Evolutionary conservation across 2,888 invertebrate species (phyloP), one percentile per base, ranked within the genome.

Genomic region (Petrophora chlorosata): DNA sequence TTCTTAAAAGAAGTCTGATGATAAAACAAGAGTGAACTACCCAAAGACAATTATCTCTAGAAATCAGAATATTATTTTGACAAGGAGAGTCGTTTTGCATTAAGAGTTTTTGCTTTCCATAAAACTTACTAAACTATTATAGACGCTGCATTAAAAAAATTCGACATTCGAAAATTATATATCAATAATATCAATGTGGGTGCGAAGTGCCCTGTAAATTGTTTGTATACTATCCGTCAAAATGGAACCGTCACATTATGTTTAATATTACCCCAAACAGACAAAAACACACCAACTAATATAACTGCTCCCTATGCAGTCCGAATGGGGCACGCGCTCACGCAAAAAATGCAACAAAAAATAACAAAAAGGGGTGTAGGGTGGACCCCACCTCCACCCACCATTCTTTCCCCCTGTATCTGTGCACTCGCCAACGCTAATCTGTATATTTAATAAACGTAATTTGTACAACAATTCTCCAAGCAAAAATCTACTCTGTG

Each of bases 371-470:
- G 70, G 81, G 79, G 81, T 72, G 81, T 75, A 71, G 83, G 87
- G 85, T 79, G 82, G 80, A 64, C 70, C 73, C 70, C 63, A 71
- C 75, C 59, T 67, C 79, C 74, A 72, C 76, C 63, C 67, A 69
- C 67, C 43, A 49, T 49, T 49, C 66, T 65, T 56, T 70, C 77
- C 78, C 80, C 79, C 75, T 76, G 73, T 84, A 84, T 87, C 85
- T 86, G 78, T 85, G 82, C 83, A 86, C 83, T 88, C 87, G 82
- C 86, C 86, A 81, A 70, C 77, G 77, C 79, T 86, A 90, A 90
- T 88, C 87, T 82, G 67, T 71, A 60, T 65, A 83, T 73, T 79
- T 78, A 76, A 81, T 68, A 76, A 87, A 88, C 74, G 87, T 76
- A 76, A 75, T 82, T 83, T 82, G 73, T 81, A 62, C 75, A 45